Evolutionary conservation across 23 tunicate species (phyloP), one percentile per base, ranked within the genome.

Genomic region (Pegea sp.): DNA sequence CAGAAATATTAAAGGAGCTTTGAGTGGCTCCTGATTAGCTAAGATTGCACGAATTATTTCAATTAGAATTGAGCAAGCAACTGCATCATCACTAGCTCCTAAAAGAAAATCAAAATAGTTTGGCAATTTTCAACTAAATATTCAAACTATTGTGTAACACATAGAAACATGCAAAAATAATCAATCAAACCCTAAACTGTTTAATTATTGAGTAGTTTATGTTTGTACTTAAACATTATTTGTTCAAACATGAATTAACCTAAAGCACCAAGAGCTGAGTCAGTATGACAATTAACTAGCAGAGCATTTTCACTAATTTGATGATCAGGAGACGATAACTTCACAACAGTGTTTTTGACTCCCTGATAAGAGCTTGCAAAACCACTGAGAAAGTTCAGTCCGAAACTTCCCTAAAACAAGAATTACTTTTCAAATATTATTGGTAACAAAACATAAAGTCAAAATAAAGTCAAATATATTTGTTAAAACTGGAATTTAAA

Each of bases 81-180:
- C 75, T 2, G 75, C 93, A 61, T 81, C 93, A 66, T 81, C 93
- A 61, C 93, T 81, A 2, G 93, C 93, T 1, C 93, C 93, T 81
- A 66, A 1, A 57, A 57, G 24, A 51, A 51, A 38, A 38, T 16
- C 13, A 8, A 8, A 8, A 38, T 38, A 8, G 11, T 38, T 38
- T 38, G 11, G 11, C 16, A 38, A 38, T 38, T 38, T 8, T 8
- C 46, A 38, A 38, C 46, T 8, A 16, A 38, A 38, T 38, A 8
- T 38, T 38, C 16, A 8, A 38, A 38, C 46, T 8, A 38, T 16
- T 38, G 16, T 38, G 16, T 8, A 8, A 38, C 11, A 38, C 46
- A 16, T 38, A 16, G 11, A 8, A 16, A 8, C 11, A 38, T 38
- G 46, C 16, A 38, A 38, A 16, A 8, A 38, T 38, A 38, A 16